Evolutionary conservation across 1,140 invertebrate genomes (phyloP), one percentile per base, ranked within the genome.

Genomic region (Calycopis cecrops): DNA sequence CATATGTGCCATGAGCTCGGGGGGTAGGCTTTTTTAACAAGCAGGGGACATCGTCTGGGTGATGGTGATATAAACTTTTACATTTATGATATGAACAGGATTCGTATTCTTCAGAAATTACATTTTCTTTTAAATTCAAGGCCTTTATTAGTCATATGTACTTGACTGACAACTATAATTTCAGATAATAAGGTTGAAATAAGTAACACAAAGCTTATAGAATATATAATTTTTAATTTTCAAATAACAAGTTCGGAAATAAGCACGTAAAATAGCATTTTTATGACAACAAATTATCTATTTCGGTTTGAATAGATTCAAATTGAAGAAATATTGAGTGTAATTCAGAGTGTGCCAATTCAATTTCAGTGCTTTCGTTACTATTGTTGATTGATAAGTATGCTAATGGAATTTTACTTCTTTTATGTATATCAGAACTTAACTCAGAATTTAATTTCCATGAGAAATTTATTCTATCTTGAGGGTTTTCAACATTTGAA

Each of bases 391-490:
- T 56, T 37, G 66, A 63, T 38, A 86, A 54, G 53, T 85, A 83
- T 11, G 79, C 71, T 60, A 85, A 85, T 11, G 81, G 75, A 12
- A 78, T 52, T 58, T 82, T 86, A 59, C 69, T 68, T 63, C 83
- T 85, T 49, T 79, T 82, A 14, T 71, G 69, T 61, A 67, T 73
- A 42, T 77, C 73, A 35, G 81, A 85, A 71, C 83, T 82, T 57
- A 86, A 62, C 62, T 86, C 83, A 38, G 76, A 70, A 71, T 82
- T 83, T 56, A 86, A 53, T 54, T 80, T 80, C 73, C 77, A 86
- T 28, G 73, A 64, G 63, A 83, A 73, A 53, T 74, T 67, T 18
- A 76, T 50, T 35, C 67, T 57, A 52, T 75, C 62, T 52, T 63
- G 62, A 63, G 53, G 60, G 38, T 75, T 66, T 42, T 69, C 59